Conservation (phyloP, 1,140 invertebrate genomes). For the Harpegnathos saltator region DNA sequence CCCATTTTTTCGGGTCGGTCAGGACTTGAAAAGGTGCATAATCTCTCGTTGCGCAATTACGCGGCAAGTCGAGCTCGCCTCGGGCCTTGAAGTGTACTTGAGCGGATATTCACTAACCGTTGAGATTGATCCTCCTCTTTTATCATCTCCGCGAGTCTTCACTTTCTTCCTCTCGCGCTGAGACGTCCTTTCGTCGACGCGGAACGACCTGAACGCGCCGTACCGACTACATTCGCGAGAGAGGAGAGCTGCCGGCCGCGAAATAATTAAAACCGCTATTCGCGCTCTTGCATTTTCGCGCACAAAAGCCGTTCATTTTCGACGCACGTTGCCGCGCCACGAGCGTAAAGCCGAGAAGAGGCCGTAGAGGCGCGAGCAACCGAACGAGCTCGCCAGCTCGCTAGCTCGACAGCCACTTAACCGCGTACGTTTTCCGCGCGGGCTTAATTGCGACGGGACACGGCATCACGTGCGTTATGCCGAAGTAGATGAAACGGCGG, state of each 20-base stretch:
- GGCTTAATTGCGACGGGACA: constrained; percentile 31
- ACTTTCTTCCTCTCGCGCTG: no score
- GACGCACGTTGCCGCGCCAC: not conserved
- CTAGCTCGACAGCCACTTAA: constrained; percentile 47
- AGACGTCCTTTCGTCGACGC: no score
- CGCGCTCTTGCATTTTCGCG: not conserved
- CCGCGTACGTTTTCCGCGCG: constrained; percentile 9
- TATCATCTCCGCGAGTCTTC: not conserved
- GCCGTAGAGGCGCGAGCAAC: not conserved
- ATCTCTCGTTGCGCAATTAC: constrained; percentile 17
- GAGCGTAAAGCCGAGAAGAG: not conserved
- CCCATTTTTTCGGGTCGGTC: constrained; percentile 21
- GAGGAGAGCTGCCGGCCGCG: not conserved
- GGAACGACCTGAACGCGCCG: no score
- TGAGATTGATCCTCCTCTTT: not conserved
- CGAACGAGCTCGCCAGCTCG: constrained; percentile 22
- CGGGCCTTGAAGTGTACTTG: constrained; percentile 1
- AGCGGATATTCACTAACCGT: not conserved
- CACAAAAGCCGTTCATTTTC: not conserved
- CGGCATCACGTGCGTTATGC: constrained; percentile 35
- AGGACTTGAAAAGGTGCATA: constrained; percentile 22
- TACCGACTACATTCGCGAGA: not conserved
- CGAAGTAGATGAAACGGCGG: constrained; percentile 23
- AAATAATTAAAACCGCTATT: constrained; percentile 27
- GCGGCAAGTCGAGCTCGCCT: not conserved